Base-by-base conservation (phyloP, 2,113 vertebrate species). In the Ailuropoda melanoleuca region DNA sequence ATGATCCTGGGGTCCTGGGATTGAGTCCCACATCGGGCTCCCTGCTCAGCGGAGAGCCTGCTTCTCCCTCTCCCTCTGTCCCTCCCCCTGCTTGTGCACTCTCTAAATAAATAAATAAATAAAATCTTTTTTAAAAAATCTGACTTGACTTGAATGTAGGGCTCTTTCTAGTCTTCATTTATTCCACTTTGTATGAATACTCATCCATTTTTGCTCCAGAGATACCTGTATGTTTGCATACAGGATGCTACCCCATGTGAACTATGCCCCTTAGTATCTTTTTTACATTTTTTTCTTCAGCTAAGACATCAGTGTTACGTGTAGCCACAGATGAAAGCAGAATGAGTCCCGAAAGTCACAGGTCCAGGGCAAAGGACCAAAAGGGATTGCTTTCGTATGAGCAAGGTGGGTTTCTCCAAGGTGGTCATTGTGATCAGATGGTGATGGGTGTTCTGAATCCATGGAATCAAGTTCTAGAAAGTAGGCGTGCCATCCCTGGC, bases 1-100 rank as follows among this genome's bases (percentile, higher is more conserved):
- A 68, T 37, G 8, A 68, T 37, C 66, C 2, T 34, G 19, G 66
- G 66, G 66, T 68, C 34, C n/a, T 37, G 66, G 34, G 8, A 68
- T 68, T 8, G 8, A 66, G 66, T 4, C 66, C 66, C 0, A 0
- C 3, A 10, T n/a, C 0, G 8, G 64, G 17, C 2, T n/a, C 64
- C 18, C 64, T 68, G 64, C 34, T 68, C 34, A 68, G 34, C 17
- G 0, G 7, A 15, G 64, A 68, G 64, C 8, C 34, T 68, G 17
- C 15, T 68, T 68, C 34, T 18, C 34, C 64, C 17, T 19, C 34
- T 9, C 8, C 8, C 34, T 19, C 1, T 19, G 34, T 34, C 64
- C 64, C 34, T 68, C 34, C 34, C 31, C 34, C 34, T 68, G 17
- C 8, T 10, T 68, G 64, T 68, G 64, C 34, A 4, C 64, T 68